phyloP scores from a whole-genome alignment of 2,797 vertebrate species.

The Hybognathus amarus region DNA sequence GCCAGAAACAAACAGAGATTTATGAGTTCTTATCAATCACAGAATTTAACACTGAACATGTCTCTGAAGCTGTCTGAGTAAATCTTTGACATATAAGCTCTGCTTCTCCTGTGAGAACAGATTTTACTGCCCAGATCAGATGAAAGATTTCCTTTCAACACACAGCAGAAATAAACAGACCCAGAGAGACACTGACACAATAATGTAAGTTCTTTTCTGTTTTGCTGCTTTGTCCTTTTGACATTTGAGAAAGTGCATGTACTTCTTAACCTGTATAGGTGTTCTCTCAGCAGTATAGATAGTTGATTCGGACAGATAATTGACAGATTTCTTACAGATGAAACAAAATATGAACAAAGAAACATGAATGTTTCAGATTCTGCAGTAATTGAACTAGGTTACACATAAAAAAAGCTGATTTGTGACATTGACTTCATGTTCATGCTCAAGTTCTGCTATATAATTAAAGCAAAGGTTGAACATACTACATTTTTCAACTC shows the following conservation, averaged over 20 bases:
- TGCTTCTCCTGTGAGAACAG: constrained; percentile 66
- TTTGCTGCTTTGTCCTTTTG: constrained; percentile 61
- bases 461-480: not conserved
- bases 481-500: not conserved
- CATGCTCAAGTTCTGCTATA: not conserved
- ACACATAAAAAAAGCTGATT: not conserved
- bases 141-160: constrained; percentile 71
- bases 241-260: constrained; percentile 49
- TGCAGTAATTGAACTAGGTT: not conserved
- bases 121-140: constrained; percentile 69
- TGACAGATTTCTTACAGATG: not conserved
- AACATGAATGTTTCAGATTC: not conserved
- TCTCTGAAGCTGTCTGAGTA: constrained; percentile 64
- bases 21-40: constrained; percentile 67
- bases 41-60: constrained; percentile 63
- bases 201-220: constrained; percentile 46
- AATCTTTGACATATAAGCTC: constrained; percentile 65
- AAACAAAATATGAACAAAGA: not conserved
- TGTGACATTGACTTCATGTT: not conserved
- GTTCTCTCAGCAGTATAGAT: not conserved
- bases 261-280: not conserved
- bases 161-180: constrained; percentile 73
- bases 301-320: not conserved
- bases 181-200: constrained; percentile 56
- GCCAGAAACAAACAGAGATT: constrained; percentile 61